A percentile compares a stretch with the other conserved stretches of the same genome.
Conservation (phyloP, 2,797 vertebrate species). For the Leptatherina wallacei region DNA sequence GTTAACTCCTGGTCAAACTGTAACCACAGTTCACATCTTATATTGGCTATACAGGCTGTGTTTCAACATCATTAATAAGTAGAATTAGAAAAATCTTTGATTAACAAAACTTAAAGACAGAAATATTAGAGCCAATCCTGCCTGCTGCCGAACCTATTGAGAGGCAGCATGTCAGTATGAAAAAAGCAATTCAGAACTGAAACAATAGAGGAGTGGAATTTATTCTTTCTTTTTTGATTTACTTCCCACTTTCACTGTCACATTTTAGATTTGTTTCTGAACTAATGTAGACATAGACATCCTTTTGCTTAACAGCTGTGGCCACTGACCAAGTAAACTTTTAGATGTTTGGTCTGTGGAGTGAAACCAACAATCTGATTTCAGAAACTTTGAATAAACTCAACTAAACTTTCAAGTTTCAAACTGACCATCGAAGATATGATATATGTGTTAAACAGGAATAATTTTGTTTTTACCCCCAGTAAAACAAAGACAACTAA, state of each 20-base stretch:
- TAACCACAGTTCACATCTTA: too few relatives aligned
- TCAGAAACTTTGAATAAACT: not conserved
- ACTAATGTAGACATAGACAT: not conserved
- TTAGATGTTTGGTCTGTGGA: not conserved
- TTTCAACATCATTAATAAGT: not conserved
- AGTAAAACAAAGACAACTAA: not conserved
- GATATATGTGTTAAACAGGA: not conserved
- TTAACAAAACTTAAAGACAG: too few relatives aligned
- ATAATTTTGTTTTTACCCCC: not conserved
- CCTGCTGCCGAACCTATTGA: not conserved
- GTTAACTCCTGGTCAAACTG: too few relatives aligned
- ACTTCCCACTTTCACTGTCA: constrained; percentile 40
- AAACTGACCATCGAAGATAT: too few relatives aligned
- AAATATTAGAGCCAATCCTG: not conserved
- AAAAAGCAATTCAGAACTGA: constrained; percentile 8
- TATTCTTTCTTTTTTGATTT: constrained; percentile 6
- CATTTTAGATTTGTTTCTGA: constrained; percentile 15
- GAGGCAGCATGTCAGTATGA: not conserved
- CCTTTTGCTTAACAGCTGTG: constrained; percentile 12
- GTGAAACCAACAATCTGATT: not conserved
- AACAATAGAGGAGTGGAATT: not conserved
- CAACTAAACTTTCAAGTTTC: too few relatives aligned
- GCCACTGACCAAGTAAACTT: not conserved
- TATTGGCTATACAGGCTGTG: not conserved
- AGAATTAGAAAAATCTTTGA: not conserved